A percentile compares a stretch with the other conserved stretches of the same genome.
phyloP scores from a whole-genome alignment of 64 coral and sea anemone genomes.

The Platygyra sinensis region DNA sequence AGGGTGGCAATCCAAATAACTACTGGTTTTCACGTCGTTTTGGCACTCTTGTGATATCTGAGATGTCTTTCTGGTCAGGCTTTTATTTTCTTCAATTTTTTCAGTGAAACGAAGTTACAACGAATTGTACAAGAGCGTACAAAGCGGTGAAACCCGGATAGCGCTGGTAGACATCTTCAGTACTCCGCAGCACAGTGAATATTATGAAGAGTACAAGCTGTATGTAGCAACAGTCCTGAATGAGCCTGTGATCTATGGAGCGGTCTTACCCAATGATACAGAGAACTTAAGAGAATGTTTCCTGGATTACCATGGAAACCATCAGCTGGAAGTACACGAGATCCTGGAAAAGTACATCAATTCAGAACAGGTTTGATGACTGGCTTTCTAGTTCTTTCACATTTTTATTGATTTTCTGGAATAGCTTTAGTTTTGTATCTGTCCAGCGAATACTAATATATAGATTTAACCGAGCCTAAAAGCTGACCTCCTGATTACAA shows the following conservation, averaged over 20 bases:
- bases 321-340: conserved; percentile 59
- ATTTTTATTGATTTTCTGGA: too few relatives aligned
- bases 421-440: too few relatives aligned
- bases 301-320: conserved; percentile 13
- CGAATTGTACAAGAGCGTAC: conserved; percentile 62
- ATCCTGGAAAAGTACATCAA: conserved; percentile 64
- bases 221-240: conserved; percentile 51
- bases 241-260: conserved; percentile 57
- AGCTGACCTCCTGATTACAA: too few relatives aligned
- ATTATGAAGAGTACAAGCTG: conserved; percentile 63
- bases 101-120: conserved; percentile 68
- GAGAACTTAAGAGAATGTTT: conserved; percentile 39
- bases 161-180: conserved; percentile 81
- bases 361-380: background rate
- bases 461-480: too few relatives aligned
- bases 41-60: too few relatives aligned
- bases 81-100: background rate
- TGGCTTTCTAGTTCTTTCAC: background rate
- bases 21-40: too few relatives aligned
- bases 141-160: conserved; percentile 56
- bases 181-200: conserved; percentile 55
- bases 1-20: too few relatives aligned
- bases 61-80: background rate
- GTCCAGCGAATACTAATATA: too few relatives aligned
- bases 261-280: conserved; percentile 59